Percentiles rank a stretch among this genome's conserved stretches.
These are phyloP conservation scores for Apistogramma diplotaenia DNA, from an alignment of 2,113 vertebrate genomes.

Conservation along the genomic window DNA sequence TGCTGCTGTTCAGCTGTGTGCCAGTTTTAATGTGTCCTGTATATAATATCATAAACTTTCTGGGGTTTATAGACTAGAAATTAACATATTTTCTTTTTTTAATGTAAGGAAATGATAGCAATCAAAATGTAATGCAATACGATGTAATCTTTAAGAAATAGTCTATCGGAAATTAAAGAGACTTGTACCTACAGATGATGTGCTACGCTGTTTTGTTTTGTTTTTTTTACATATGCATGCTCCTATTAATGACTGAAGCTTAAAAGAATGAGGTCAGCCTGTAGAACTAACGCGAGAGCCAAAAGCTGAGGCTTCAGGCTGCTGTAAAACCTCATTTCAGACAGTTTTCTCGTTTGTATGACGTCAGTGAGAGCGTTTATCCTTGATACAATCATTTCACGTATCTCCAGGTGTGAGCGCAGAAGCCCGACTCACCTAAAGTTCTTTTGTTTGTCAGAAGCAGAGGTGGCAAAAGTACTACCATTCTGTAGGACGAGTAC, in stretches of 20 bases:
- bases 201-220: background rate
- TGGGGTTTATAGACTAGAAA: background rate
- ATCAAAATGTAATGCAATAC: background rate
- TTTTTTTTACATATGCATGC: background rate
- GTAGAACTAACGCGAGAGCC: background rate
- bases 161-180: background rate
- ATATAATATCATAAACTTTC: background rate
- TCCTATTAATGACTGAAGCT: background rate
- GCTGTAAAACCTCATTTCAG: background rate
- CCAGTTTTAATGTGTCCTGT: background rate
- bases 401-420: background rate
- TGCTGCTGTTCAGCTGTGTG: background rate
- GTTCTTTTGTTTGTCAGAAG: background rate
- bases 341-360: background rate
- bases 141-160: background rate
- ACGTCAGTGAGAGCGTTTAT: background rate
- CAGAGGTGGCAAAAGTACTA: too few relatives aligned
- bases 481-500: too few relatives aligned
- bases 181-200: background rate
- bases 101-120: background rate
- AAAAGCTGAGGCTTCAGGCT: too few relatives aligned
- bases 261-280: background rate
- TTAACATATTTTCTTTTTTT: background rate
- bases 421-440: background rate
- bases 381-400: background rate